These are phyloP conservation scores for Himalopsyche phryganea DNA, from an alignment of 1,140 invertebrate genomes.

Conservation along the genomic window DNA sequence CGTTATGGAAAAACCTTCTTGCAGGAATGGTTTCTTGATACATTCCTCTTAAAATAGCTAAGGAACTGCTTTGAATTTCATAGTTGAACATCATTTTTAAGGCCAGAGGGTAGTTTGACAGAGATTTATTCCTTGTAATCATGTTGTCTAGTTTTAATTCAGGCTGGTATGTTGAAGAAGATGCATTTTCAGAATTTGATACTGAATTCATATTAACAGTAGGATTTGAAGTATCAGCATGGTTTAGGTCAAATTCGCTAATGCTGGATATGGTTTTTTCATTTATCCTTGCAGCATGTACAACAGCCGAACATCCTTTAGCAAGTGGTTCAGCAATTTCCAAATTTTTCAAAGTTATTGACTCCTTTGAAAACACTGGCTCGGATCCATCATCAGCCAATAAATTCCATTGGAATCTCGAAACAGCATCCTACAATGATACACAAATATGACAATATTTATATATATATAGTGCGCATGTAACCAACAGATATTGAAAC, in stretches of 20 bases:
- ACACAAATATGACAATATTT: not conserved
- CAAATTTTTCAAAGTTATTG: constrained; percentile 57
- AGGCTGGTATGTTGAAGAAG: too few species aligned
- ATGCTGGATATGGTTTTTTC: constrained; percentile 2
- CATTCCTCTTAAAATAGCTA: constrained; percentile 74
- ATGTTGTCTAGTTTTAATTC: not conserved
- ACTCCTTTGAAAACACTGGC: constrained; percentile 39
- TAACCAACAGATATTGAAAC: too few species aligned
- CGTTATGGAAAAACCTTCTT: constrained; percentile 50
- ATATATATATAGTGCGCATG: too few species aligned
- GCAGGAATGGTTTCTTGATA: constrained; percentile 77
- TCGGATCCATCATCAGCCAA: constrained; percentile 52
- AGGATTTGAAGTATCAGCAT: not conserved
- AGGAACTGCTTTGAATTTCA: constrained; percentile 77
- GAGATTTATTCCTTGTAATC: not conserved
- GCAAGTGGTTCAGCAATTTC: constrained; percentile 68
- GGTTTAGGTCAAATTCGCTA: not conserved
- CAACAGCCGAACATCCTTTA: constrained; percentile 80
- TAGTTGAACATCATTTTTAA: constrained; percentile 94
- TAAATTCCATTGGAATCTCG: constrained; percentile 59
- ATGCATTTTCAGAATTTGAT: not conserved
- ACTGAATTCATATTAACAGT: not conserved
- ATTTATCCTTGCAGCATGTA: constrained; percentile 66
- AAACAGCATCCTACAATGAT: constrained; percentile 56
- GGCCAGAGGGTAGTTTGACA: constrained; percentile 62